phyloP scores from a whole-genome alignment of 2,888 invertebrate genomes.

The Cerceris ruficornis region DNA sequence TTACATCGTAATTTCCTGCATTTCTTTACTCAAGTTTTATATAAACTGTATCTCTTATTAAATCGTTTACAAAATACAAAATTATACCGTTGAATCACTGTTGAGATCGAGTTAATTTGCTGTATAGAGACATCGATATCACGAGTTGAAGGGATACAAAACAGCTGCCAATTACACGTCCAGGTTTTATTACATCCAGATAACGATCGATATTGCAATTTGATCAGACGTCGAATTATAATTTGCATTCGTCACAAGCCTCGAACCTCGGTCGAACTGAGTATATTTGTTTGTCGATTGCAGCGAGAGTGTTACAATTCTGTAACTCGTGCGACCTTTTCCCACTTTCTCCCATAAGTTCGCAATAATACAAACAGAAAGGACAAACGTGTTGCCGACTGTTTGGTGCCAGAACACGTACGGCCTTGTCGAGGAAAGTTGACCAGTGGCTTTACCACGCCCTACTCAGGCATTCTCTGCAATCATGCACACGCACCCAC shows the following conservation, averaged over 20 bases:
- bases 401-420: constrained; percentile 77
- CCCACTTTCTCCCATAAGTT: constrained; percentile 48
- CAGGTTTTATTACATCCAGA: background rate
- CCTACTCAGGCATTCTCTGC: constrained; percentile 56
- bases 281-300: background rate
- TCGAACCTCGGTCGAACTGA: background rate
- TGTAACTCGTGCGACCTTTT: constrained; percentile 50
- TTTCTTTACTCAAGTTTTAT: too few relatives aligned
- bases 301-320: constrained; percentile 34
- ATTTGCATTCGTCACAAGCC: too few relatives aligned
- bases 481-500: constrained; percentile 41
- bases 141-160: background rate
- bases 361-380: constrained; percentile 38
- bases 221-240: too few relatives aligned
- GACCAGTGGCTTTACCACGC: constrained; percentile 66
- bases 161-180: background rate
- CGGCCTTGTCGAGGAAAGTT: constrained; percentile 79
- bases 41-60: too few relatives aligned
- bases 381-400: constrained; percentile 51
- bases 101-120: background rate
- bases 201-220: background rate
- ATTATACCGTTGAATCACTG: too few relatives aligned
- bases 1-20: too few relatives aligned
- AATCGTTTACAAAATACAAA: too few relatives aligned
- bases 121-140: background rate